A percentile compares a stretch with the other conserved stretches of the same genome.
Evolutionary conservation across 64 coral and sea anemone species (phyloP).

Genomic region (Orbicella faveolata): DNA sequence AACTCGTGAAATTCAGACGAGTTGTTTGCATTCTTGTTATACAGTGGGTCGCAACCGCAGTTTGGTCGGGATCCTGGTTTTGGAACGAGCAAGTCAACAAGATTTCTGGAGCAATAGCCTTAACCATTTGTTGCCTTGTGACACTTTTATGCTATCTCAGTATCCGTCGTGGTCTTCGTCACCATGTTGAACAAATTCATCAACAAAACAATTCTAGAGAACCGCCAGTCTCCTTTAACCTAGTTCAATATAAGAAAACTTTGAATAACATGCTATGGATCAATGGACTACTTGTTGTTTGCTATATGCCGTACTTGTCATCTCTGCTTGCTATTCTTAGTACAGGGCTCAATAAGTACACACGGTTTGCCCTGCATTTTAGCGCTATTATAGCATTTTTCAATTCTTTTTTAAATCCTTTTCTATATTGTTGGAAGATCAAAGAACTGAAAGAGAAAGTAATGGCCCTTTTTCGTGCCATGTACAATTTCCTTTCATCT

Average conservation of each 20-base stretch:
- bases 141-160: too few relatives aligned
- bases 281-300: not conserved
- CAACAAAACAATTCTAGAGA: too few relatives aligned
- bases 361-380: not conserved
- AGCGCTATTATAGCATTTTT: not conserved
- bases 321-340: not conserved
- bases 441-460: slow-evolving; percentile 13
- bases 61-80: not conserved
- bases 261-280: slow-evolving; percentile 6
- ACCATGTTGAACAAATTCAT: too few relatives aligned
- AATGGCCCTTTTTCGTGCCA: not conserved
- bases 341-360: not conserved
- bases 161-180: too few relatives aligned
- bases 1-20: not conserved
- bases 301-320: not conserved
- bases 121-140: too few relatives aligned
- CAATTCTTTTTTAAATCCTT: too few relatives aligned
- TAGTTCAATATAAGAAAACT: not conserved
- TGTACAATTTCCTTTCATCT: not conserved
- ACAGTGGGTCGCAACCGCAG: not conserved
- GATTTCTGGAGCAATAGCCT: not conserved
- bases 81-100: not conserved
- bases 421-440: not conserved
- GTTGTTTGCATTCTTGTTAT: not conserved
- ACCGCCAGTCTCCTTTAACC: not conserved